Evolutionary conservation across 1,140 invertebrate genomes (phyloP).

Genomic region (Lethrus apterus): DNA sequence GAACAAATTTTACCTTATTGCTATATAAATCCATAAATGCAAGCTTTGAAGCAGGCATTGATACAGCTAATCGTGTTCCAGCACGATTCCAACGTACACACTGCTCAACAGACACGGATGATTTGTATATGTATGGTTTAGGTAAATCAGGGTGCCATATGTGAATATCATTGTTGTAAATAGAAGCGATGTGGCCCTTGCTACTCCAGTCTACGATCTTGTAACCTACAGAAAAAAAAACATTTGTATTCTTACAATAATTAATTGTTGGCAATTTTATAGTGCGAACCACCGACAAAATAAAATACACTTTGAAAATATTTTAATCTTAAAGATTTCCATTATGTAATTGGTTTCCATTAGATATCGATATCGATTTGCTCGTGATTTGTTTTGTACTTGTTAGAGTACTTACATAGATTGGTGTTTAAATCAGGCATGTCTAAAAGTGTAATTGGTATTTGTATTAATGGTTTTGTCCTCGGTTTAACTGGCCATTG

Average conservation of each 20-base stretch:
- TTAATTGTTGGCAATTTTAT: too few relatives aligned
- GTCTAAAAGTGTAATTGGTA: not conserved
- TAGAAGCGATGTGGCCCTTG: not conserved
- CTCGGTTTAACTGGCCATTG: constrained; percentile 2
- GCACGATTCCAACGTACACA: not conserved
- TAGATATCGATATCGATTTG: too few relatives aligned
- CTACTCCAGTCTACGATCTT: constrained; percentile 4
- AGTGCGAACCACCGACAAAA: too few relatives aligned
- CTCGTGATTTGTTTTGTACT: too few relatives aligned
- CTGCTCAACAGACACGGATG: not conserved
- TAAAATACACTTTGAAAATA: not conserved
- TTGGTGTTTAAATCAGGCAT: not conserved
- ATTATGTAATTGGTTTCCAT: too few relatives aligned
- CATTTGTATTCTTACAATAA: too few relatives aligned
- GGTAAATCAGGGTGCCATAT: not conserved
- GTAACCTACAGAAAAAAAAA: not conserved
- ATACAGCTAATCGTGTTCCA: not conserved
- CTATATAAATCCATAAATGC: not conserved
- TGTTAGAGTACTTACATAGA: constrained; percentile 2
- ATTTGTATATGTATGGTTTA: constrained; percentile 3
- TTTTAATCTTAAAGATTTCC: too few relatives aligned
- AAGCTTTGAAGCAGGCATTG: not conserved
- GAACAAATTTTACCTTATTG: not conserved
- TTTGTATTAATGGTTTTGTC: not conserved
- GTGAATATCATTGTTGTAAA: not conserved